Evolutionary conservation across 2,888 invertebrate genomes (phyloP), one percentile per base, ranked within the genome.

Genomic region (Nemoura dubitans): DNA sequence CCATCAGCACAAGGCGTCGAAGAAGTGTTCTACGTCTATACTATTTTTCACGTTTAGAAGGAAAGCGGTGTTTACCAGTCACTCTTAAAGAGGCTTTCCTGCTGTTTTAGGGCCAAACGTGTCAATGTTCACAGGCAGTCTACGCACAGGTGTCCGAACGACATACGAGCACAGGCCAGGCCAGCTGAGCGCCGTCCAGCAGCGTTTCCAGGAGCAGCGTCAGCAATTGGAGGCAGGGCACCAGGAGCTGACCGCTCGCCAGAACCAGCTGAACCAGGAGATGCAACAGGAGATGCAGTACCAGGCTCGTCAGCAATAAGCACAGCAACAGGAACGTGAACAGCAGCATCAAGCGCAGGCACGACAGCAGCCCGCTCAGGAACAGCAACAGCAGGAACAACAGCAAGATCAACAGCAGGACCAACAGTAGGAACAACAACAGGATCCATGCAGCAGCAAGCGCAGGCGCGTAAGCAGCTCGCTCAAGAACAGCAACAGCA

Each of bases 361-460:
- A 43, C 28, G 36, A 42, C 83, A 85, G 77, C 76, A 77, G 83
- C 82, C 27, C 85, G 86, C 86, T 36, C 86, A 76, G 21, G 85
- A 83, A 28, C 86, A 87, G 85, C 85, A 87, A 43, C 86, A 87
- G 27, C 85, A 78, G 25, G 85, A 86, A 28, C 86, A 87, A 86
- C 87, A 85, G 28, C 86, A 84, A 30, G 83, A 88, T 25, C 88
- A 88, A 85, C 78, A 88, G 43, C 87, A 87, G 26, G 86, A 87
- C 30, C 85, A 88, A 76, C 88, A 88, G 10, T 86, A 87, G 77
- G 86, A 84, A 83, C 87, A 88, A 29, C 85, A 82, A 29, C 81
- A 29, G 83, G 83, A 83, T 42, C 87, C 83, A 83, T n/a, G 36
- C 85, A 83, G 77, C 81, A 83, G 27, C 86, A 85, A 76, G 85